phyloP scores from a whole-genome alignment of 2,113 vertebrate genomes.

The Sialia sialis region DNA sequence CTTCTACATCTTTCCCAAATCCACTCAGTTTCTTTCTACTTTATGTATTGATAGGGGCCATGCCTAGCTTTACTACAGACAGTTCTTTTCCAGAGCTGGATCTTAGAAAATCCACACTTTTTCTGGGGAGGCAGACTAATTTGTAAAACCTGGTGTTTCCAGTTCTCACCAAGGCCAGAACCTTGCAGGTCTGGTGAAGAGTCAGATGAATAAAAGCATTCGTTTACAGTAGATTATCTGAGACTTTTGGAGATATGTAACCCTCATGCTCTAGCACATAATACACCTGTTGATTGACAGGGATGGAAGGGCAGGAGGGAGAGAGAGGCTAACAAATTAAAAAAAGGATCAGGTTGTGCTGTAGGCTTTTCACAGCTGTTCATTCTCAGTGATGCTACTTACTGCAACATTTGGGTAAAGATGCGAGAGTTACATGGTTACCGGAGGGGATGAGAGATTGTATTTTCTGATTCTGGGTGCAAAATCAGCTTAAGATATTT shows the following conservation, averaged over 20 bases:
- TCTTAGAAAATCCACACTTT: not conserved
- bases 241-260: not conserved
- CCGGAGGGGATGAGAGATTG: fast-evolving
- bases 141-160: not conserved
- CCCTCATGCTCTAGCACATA: not conserved
- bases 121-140: not conserved
- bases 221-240: not conserved
- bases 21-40: not conserved
- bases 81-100: not conserved
- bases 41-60: not conserved
- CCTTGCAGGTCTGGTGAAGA: not conserved
- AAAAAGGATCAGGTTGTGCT: not conserved
- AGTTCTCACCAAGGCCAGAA: not conserved
- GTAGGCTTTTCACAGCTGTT: not conserved
- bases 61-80: not conserved
- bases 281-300: not conserved
- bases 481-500: not conserved
- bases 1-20: not conserved
- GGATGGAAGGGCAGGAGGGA: not conserved
- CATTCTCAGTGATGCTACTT: not conserved
- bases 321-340: not conserved
- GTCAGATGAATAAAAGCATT: not conserved
- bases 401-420: not conserved
- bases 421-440: not conserved
- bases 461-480: not conserved